Conservation (phyloP, 1,140 invertebrate species). For the Triops cancriformis region DNA sequence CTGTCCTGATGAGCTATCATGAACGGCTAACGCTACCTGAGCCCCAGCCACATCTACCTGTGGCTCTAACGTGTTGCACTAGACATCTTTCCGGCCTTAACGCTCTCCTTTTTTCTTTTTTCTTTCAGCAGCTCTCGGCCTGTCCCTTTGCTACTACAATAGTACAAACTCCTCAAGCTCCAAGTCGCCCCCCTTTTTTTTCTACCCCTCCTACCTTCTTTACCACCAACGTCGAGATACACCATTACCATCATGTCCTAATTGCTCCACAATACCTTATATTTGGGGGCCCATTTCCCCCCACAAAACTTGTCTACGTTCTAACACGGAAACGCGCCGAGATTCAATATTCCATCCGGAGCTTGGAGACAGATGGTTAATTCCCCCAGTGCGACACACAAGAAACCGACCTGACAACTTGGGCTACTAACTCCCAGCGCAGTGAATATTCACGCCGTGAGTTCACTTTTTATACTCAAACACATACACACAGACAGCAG, state of each 20-base stretch:
- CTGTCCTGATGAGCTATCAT: constrained; percentile 13
- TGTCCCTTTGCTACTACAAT: background rate
- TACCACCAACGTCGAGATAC: background rate
- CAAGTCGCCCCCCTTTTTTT: background rate
- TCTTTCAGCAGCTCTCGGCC: background rate
- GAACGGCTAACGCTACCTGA: background rate
- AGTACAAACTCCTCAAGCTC: background rate
- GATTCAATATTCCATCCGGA: background rate
- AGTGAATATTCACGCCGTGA: background rate
- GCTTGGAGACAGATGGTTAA: background rate
- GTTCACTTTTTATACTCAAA: background rate
- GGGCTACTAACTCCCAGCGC: background rate
- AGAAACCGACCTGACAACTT: background rate
- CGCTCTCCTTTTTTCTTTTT: background rate
- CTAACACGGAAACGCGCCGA: no score
- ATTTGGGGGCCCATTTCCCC: background rate
- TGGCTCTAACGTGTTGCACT: background rate
- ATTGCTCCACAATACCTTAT: background rate
- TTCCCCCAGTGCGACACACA: background rate
- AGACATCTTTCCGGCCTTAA: background rate
- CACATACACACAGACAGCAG: background rate
- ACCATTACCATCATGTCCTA: background rate
- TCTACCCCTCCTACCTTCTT: background rate
- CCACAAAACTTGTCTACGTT: no score
- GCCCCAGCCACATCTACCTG: background rate